Evolutionary conservation across 2,888 invertebrate genomes (phyloP), one percentile per base, ranked within the genome.

Genomic region (Horisme vitalbata): DNA sequence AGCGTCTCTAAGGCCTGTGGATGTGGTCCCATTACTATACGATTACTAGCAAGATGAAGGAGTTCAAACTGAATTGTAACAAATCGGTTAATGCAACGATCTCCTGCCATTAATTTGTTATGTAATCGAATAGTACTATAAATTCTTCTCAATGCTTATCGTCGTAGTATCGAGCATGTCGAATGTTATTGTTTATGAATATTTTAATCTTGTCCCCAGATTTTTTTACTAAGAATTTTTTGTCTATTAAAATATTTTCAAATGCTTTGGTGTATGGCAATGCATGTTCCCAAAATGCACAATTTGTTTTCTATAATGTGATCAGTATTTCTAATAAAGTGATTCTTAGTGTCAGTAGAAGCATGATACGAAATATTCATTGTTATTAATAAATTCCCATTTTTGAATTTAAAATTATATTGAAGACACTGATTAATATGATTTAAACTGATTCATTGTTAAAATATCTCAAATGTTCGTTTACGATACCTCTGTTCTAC

Each of bases 1-100:
- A 79, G 69, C 65, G 63, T 69, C 55, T 76, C 72, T 71, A 73
- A 79, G 72, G 79, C 83, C 77, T 86, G 79, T 82, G 78, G 84
- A 81, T 82, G 82, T 82, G 83, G 78, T 83, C 78, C 65, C 56
- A 53, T 56, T 71, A 67, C 79, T 80, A 75, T 63, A 65, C 82
- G 83, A 82, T 79, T 79, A 79, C 77, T 60, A 58, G 58, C 52
- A 34, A 28, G 31, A 36, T 27, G 27, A 24, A 53, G 59, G 47
- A 60, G 57, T 38, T 41, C 45, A 11, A 14, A 21, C 41, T 20
- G 4, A 38, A 36, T 36, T 32, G 31, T 7, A 30, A 26, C 11
- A 10, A n/a, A 20, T 23, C n/a, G n/a, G n/a, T n/a, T 18, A 31
- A 9, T 34, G 13, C 28, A 8, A 35, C 6, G 10, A 36, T 20